These are phyloP conservation scores for Cichladusa arquata DNA, from an alignment of 2,113 vertebrate genomes.

Conservation along the genomic window DNA sequence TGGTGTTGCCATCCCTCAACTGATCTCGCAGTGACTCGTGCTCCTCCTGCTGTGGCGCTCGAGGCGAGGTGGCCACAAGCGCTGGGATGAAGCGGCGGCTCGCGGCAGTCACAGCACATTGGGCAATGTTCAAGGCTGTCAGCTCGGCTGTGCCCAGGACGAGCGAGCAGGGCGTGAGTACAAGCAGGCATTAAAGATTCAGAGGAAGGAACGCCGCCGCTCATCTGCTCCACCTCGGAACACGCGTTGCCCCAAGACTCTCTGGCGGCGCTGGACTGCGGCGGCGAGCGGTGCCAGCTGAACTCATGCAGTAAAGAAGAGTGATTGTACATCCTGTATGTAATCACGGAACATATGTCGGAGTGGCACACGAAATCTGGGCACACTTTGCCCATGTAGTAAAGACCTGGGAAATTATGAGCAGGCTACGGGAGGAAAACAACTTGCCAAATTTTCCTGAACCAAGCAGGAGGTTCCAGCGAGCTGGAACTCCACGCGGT, in stretches of 20 bases:
- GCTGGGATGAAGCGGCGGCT: background rate
- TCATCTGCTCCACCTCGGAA: background rate
- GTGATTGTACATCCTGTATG: constrained; percentile 63
- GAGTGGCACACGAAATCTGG: constrained; percentile 59
- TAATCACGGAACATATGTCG: constrained; percentile 58
- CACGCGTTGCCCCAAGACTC: constrained; percentile 17
- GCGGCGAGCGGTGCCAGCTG: background rate
- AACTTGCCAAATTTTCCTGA: constrained; percentile 47
- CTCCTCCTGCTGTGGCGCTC: accelerated
- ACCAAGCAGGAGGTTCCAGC: constrained; percentile 64
- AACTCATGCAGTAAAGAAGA: constrained; percentile 58
- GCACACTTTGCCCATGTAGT: constrained; percentile 55
- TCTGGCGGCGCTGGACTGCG: background rate
- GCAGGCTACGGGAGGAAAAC: constrained; percentile 50
- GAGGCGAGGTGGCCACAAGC: accelerated
- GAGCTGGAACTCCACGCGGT: constrained; percentile 33
- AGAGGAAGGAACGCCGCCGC: background rate
- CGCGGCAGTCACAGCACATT: background rate
- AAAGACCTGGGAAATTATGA: constrained; percentile 51
- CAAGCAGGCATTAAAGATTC: background rate
- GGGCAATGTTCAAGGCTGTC: constrained; percentile 30
- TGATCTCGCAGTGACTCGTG: accelerated
- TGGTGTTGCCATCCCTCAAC: background rate
- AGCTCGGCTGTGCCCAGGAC: background rate
- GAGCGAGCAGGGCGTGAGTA: background rate